Conservation (phyloP, 2,797 vertebrate species). For the Cyprinodon diabolis region DNA sequence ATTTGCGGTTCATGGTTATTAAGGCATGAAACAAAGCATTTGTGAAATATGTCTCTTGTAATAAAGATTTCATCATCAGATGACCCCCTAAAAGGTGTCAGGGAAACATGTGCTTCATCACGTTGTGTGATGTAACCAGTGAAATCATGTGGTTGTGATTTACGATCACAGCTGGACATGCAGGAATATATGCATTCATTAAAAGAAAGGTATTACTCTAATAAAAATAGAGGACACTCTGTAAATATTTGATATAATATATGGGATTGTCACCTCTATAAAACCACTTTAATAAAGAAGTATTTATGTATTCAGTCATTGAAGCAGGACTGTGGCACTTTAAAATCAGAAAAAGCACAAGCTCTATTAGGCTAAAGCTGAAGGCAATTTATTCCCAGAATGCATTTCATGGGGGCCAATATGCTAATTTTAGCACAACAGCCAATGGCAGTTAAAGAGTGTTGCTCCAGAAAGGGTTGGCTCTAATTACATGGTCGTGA, state of each 20-base stretch:
- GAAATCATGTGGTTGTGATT: background rate
- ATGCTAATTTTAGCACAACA: conserved; percentile 78
- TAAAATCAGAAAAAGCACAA: conserved; percentile 51
- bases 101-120: background rate
- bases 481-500: conserved; percentile 69
- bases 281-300: background rate
- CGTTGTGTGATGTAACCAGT: conserved; percentile 3
- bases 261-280: background rate
- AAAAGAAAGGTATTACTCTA: background rate
- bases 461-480: conserved; percentile 58
- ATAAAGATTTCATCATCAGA: background rate
- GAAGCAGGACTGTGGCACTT: conserved; percentile 30
- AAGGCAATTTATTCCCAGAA: conserved; percentile 80
- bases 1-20: background rate
- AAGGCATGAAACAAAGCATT: background rate
- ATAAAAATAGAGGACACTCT: background rate
- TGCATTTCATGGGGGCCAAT: conserved; percentile 82
- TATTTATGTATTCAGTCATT: background rate
- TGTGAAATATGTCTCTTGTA: background rate
- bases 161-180: background rate
- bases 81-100: background rate
- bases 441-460: conserved; percentile 65
- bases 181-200: background rate
- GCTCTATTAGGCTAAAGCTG: conserved; percentile 77
- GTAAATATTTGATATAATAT: background rate